Evolutionary conservation across 2,888 invertebrate genomes (phyloP), one percentile per base, ranked within the genome.

Genomic region (Chironomus riparius): DNA sequence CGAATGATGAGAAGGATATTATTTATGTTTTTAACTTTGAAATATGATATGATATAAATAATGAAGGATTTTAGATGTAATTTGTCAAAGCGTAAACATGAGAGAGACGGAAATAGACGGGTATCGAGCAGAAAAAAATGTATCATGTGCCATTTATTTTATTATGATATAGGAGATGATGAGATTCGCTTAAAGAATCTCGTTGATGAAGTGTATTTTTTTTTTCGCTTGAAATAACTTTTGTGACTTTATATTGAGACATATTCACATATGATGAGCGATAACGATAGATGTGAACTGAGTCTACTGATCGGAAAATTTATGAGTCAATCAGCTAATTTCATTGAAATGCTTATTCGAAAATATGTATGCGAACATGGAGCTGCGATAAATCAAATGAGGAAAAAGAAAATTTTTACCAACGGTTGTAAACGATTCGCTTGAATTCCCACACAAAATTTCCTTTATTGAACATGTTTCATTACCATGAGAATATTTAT

Each of bases 1-100:
- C 65, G 65, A 65, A 65, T 65, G 65, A 65, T 38, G 68, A 62
- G 38, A 22, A 18, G 68, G 47, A 68, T 68, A 68, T 68, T 68
- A 68, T 68, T 68, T 68, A 68, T 68, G 68, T 68, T 68, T 68
- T 68, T 68, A 68, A 38, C 68, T 68, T 68, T 68, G 68, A 68
- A 68, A 68, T 68, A 68, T 68, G 68, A 68, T 68, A 68, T 18
- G 38, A 38, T 15, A 68, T 68, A 68, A 68, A 68, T 68, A 68
- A 68, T 68, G 47, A 68, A 68, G 68, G 68, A 68, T 68, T 68
- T 68, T 68, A 68, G 28, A 68, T 68, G 68, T 68, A 68, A 68
- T 68, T 68, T 68, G 68, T 68, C 68, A 68, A 68, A 68, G 68
- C 68, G 68, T 38, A 47, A 47, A 22, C 68, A 65, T 65, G 21